Evolutionary conservation across 2,888 invertebrate species (phyloP).

Genomic region (Ptychoptera contaminata): DNA sequence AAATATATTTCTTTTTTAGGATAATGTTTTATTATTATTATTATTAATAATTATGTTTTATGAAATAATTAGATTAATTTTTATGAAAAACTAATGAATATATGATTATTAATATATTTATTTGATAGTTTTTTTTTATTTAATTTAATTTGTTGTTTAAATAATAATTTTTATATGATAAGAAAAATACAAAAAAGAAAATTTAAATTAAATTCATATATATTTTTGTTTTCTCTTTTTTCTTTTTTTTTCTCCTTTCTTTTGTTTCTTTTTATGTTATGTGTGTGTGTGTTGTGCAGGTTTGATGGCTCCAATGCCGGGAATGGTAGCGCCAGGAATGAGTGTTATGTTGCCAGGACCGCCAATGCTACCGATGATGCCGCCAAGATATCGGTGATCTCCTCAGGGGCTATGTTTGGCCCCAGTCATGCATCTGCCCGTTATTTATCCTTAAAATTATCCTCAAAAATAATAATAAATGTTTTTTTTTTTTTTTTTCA

Average conservation of each 20-base stretch:
- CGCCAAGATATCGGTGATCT: conserved; percentile 79
- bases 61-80: too few relatives aligned
- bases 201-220: neutral
- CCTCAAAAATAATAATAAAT: too few relatives aligned
- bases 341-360: conserved; percentile 35
- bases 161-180: too few relatives aligned
- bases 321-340: conserved; percentile 28
- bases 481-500: too few relatives aligned
- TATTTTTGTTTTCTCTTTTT: conserved; percentile 7
- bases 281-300: conserved; percentile 21
- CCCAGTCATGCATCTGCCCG: conserved; percentile 25
- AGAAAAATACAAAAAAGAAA: too few relatives aligned
- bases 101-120: too few relatives aligned
- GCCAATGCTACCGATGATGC: conserved; percentile 49
- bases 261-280: conserved; percentile 1
- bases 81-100: too few relatives aligned
- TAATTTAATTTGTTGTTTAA: too few relatives aligned
- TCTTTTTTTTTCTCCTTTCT: conserved; percentile 10
- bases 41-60: too few relatives aligned
- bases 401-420: conserved; percentile 30
- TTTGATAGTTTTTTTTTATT: too few relatives aligned
- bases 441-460: conserved; percentile 22
- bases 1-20: too few relatives aligned
- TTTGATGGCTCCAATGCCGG: conserved; percentile 24
- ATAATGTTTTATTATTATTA: too few relatives aligned